These are phyloP conservation scores for Neoascia interrupta DNA, from an alignment of 2,888 invertebrate genomes.

Conservation along the genomic window DNA sequence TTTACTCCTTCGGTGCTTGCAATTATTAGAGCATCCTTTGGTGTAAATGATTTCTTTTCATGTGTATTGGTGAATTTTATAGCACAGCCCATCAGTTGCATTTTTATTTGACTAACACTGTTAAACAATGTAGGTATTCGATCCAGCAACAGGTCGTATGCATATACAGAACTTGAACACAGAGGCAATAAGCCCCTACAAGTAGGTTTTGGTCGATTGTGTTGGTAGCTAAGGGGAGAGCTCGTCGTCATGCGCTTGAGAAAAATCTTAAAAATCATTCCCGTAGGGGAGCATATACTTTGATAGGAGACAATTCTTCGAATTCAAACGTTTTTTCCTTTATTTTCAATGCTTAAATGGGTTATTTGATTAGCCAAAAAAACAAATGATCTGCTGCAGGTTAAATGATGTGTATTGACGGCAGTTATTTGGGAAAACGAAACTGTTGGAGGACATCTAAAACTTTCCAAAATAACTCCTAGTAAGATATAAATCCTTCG, in stretches of 20 bases:
- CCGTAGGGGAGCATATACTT: slow-evolving; percentile 42
- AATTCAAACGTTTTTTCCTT: too few relatives aligned
- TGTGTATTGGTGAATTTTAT: neutral
- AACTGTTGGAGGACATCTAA: too few relatives aligned
- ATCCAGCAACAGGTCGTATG: slow-evolving; percentile 69
- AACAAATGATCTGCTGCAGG: too few relatives aligned
- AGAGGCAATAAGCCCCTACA: slow-evolving; percentile 16
- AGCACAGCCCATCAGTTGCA: slow-evolving; percentile 56
- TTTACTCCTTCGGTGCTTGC: slow-evolving; percentile 1
- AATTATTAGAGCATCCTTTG: slow-evolving; percentile 47
- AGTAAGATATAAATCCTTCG: too few relatives aligned
- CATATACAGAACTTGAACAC: slow-evolving; percentile 19
- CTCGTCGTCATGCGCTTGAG: slow-evolving; percentile 45
- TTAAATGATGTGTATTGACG: too few relatives aligned
- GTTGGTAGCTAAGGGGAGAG: slow-evolving; percentile 35
- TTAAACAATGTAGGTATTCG: slow-evolving; percentile 13
- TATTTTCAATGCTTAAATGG: too few relatives aligned
- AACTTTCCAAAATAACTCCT: too few relatives aligned
- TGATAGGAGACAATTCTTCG: slow-evolving; percentile 2
- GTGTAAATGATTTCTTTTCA: neutral
- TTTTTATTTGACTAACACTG: slow-evolving; percentile 27
- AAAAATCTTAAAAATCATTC: too few relatives aligned
- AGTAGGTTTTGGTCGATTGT: too few relatives aligned
- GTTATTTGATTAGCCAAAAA: too few relatives aligned
- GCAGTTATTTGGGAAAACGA: too few relatives aligned